phyloP scores from a whole-genome alignment of 2,888 invertebrate genomes.

The Lucinisca nassula region DNA sequence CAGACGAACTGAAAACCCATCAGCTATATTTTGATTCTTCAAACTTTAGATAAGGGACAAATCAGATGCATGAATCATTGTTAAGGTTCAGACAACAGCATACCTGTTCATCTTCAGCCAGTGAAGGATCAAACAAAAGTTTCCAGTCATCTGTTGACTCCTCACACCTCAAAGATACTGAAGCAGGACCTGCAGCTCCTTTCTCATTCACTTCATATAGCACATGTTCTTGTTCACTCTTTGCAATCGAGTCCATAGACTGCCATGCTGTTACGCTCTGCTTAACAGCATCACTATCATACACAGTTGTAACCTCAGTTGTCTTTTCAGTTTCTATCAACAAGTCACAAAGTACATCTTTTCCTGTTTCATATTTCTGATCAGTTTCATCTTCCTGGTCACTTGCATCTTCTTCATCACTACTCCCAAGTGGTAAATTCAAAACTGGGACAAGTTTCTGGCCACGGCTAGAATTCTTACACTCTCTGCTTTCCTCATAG shows the following conservation, averaged over 20 bases:
- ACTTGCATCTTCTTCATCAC: constrained; percentile 76
- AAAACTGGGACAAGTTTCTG: constrained; percentile 74
- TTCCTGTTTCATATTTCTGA: not conserved
- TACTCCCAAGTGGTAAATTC: constrained; percentile 72
- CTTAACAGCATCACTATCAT: not conserved
- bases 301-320: not conserved
- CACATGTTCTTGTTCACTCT: not conserved
- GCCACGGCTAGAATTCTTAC: constrained; percentile 69
- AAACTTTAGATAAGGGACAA: no score
- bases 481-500: constrained; percentile 74
- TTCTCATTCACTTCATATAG: not conserved
- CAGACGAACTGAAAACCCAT: no score
- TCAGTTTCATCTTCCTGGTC: not conserved
- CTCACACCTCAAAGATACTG: not conserved
- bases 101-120: constrained; percentile 29
- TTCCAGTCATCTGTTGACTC: constrained; percentile 64
- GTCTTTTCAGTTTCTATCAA: not conserved
- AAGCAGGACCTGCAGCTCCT: not conserved
- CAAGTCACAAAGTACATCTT: no score
- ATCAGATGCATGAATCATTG: no score
- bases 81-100: no score
- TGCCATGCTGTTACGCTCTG: not conserved
- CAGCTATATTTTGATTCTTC: no score
- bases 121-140: constrained; percentile 56
- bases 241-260: not conserved